Conservation (phyloP, 2,888 invertebrate genomes). For the Cataglyphis cursor region DNA sequence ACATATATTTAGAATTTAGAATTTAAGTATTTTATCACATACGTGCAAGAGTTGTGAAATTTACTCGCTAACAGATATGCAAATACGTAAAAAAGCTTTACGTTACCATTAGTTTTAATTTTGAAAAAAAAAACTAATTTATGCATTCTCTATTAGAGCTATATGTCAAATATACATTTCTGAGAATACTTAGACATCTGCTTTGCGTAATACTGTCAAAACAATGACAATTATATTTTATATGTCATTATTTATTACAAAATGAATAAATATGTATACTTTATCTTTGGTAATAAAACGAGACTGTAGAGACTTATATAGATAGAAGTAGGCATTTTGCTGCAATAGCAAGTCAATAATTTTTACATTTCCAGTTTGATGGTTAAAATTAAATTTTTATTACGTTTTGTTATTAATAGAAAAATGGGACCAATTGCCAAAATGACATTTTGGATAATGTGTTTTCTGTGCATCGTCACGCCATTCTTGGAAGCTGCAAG, state of each 20-base stretch:
- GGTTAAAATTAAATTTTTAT: neutral
- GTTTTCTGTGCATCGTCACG: neutral
- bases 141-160: neutral
- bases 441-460: neutral
- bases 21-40: neutral
- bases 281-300: neutral
- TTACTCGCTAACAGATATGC: neutral
- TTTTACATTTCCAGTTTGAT: neutral
- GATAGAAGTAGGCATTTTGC: neutral
- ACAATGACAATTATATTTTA: neutral
- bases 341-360: neutral
- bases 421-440: slow-evolving; percentile 10
- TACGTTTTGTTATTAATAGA: neutral
- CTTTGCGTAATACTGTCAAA: neutral
- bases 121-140: neutral
- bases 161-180: neutral
- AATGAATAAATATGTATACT: neutral
- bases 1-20: neutral
- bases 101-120: neutral
- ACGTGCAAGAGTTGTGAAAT: neutral
- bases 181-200: neutral
- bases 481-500: slow-evolving; percentile 75
- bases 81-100: neutral
- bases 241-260: neutral
- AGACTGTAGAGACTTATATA: neutral